Evolutionary conservation across 2,113 vertebrate species (phyloP).

Genomic region (Solea solea): DNA sequence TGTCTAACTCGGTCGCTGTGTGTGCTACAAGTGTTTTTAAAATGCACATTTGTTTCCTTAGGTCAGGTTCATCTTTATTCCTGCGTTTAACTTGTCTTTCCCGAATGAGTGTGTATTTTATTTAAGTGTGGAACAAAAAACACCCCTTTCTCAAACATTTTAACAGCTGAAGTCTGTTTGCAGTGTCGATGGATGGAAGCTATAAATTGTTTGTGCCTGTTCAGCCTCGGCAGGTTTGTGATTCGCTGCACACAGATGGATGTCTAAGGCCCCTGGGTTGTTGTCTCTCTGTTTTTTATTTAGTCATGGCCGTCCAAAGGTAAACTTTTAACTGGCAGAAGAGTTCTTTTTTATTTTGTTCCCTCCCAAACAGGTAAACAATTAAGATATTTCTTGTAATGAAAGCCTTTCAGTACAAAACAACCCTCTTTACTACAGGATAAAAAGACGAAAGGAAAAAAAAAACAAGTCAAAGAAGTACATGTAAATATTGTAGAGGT

Average conservation of each 20-base stretch:
- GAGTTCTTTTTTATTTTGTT: conserved; percentile 41
- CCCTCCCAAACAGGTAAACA: conserved; percentile 57
- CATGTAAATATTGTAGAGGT: conserved; percentile 87
- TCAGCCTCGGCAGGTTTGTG: background rate
- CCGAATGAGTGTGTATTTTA: conserved; percentile 30
- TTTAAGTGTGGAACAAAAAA: conserved; percentile 10
- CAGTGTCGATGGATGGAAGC: conserved; percentile 18
- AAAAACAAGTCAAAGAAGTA: conserved; percentile 58
- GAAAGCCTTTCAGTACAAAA: conserved; percentile 76
- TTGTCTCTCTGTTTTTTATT: conserved; percentile 34
- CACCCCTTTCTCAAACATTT: background rate
- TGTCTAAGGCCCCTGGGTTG: conserved; percentile 3
- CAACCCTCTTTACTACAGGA: conserved; percentile 70
- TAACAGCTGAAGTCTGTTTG: conserved; percentile 13
- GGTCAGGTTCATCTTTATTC: background rate
- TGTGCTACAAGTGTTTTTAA: conserved; percentile 46
- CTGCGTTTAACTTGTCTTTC: conserved; percentile 2
- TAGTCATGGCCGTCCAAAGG: conserved; percentile 60
- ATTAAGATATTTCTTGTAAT: conserved; percentile 72
- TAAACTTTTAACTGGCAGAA: conserved; percentile 42
- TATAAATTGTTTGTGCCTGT: background rate
- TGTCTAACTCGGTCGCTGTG: conserved; percentile 32
- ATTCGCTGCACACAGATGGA: background rate
- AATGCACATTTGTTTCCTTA: conserved; percentile 39
- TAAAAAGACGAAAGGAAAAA: conserved; percentile 64